Percentiles rank a stretch among this genome's conserved stretches.
Evolutionary conservation across 2,797 vertebrate genomes (phyloP).

Genomic region (Gastrophryne carolinensis): DNA sequence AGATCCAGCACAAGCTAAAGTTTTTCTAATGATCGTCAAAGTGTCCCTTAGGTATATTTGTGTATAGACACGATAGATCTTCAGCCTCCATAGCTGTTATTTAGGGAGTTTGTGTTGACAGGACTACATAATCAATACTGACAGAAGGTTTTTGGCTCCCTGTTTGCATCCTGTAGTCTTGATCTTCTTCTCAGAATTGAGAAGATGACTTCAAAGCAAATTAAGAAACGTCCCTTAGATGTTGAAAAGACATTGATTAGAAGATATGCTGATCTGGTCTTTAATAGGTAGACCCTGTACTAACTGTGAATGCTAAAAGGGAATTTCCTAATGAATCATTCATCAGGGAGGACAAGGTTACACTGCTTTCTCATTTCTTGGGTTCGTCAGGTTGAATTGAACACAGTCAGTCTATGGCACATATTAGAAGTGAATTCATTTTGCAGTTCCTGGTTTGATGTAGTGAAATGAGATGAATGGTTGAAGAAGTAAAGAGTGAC

Average conservation of each 20-base stretch:
- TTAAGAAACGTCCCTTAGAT: background rate
- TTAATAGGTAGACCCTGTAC: constrained; percentile 25
- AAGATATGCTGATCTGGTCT: constrained; percentile 19
- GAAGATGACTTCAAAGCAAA: constrained; percentile 1
- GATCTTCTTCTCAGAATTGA: background rate
- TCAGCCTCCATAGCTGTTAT: background rate
- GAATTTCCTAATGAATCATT: constrained; percentile 25
- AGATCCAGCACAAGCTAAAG: too few species aligned
- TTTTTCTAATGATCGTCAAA: background rate
- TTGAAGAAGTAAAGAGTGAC: constrained; percentile 8
- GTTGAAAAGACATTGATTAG: constrained; percentile 13
- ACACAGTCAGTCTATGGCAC: background rate
- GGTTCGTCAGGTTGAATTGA: constrained; percentile 23
- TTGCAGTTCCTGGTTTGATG: background rate
- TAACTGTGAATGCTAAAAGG: constrained; percentile 13
- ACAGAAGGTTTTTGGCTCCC: background rate
- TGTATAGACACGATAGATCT: background rate
- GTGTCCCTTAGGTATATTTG: too few species aligned
- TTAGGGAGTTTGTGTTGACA: background rate
- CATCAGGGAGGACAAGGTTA: constrained; percentile 33
- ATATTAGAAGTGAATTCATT: constrained; percentile 44
- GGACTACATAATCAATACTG: background rate
- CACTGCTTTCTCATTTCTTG: background rate
- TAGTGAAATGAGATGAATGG: background rate
- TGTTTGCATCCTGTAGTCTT: background rate